Conservation (phyloP, 2,888 invertebrate species). For the Blastobasis lacticolella region DNA sequence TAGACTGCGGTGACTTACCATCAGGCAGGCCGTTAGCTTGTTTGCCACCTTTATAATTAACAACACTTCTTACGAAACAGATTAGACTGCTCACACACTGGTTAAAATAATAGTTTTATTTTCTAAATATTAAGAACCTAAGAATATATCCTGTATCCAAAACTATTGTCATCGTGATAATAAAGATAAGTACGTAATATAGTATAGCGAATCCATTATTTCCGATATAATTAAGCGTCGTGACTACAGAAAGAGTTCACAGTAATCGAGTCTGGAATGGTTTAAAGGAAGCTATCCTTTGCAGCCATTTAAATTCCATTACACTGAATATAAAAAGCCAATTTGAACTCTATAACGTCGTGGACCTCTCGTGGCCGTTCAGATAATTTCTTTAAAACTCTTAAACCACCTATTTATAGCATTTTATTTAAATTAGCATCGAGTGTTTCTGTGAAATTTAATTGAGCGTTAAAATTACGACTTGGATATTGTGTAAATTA, state of each 20-base stretch:
- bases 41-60: too few species aligned
- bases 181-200: too few species aligned
- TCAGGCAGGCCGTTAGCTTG: too few species aligned
- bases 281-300: constrained; percentile 52
- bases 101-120: too few species aligned
- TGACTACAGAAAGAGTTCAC: constrained; percentile 49
- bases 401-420: constrained; percentile 1
- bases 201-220: constrained; percentile 12
- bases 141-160: too few species aligned
- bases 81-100: too few species aligned
- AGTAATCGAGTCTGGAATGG: constrained; percentile 47
- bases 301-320: constrained; percentile 61
- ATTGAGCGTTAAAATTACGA: background rate
- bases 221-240: constrained; percentile 56
- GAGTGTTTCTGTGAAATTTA: too few species aligned
- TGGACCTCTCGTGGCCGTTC: constrained; percentile 19
- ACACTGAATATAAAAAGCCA: constrained; percentile 55
- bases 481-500: too few species aligned
- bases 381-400: constrained; percentile 30
- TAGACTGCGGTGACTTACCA: too few species aligned
- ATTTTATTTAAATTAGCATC: background rate
- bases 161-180: too few species aligned
- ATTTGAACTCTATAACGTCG: constrained; percentile 40
- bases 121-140: too few species aligned
- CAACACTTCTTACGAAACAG: too few species aligned